These are phyloP conservation scores for Hydractinia echinata DNA, from an alignment of 30 jellyfish, hydroid and myxozoan species.

Conservation along the genomic window DNA sequence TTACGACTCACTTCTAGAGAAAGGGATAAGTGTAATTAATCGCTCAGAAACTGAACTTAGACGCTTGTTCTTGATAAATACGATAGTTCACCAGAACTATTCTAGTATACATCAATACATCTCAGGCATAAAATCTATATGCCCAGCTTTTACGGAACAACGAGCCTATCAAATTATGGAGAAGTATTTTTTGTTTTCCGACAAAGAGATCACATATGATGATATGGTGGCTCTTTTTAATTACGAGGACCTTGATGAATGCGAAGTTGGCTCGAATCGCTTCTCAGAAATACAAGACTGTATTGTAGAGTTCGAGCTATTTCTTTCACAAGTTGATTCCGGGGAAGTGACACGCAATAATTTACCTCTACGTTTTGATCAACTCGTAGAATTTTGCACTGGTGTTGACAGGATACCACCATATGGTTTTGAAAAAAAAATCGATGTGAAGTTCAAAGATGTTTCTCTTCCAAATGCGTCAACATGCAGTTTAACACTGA, in stretches of 20 bases:
- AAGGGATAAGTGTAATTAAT: neutral
- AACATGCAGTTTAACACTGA: neutral
- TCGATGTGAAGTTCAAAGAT: neutral
- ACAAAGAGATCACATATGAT: neutral
- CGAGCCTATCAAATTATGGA: neutral
- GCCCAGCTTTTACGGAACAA: neutral
- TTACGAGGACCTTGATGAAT: neutral
- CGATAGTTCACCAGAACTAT: neutral
- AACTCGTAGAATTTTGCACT: neutral
- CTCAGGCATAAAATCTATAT: neutral
- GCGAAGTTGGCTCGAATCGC: neutral
- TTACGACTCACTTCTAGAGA: neutral
- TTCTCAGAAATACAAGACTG: neutral
- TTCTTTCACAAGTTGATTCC: neutral
- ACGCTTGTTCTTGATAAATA: neutral
- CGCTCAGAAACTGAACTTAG: neutral
- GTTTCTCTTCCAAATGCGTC: conserved; percentile 1
- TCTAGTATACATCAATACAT: neutral
- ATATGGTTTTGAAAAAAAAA: conserved; percentile 1
- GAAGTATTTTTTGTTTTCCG: neutral
- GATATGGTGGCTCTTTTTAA: neutral
- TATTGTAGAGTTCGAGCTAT: neutral
- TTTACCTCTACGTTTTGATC: neutral
- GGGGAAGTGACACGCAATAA: neutral
- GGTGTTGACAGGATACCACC: neutral